These are phyloP conservation scores for Zophobas morio DNA, from an alignment of 1,140 invertebrate genomes.

Conservation along the genomic window DNA sequence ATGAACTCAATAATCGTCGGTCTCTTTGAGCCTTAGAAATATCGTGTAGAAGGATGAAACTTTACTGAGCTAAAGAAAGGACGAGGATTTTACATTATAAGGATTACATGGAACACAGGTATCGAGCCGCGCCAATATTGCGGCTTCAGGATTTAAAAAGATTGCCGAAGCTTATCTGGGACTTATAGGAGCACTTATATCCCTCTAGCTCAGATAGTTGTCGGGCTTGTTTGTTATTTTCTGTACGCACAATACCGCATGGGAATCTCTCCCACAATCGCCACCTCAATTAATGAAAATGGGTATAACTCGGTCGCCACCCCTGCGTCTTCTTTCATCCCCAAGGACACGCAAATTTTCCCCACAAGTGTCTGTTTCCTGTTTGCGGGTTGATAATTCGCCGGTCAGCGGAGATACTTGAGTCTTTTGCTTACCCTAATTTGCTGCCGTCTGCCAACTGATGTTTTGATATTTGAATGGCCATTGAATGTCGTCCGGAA, in stretches of 20 bases:
- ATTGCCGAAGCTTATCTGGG: conserved; percentile 62
- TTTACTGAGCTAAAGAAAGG: conserved; percentile 61
- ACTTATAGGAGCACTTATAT: conserved; percentile 58
- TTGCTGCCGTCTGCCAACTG: neutral
- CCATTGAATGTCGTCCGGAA: neutral
- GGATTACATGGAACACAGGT: conserved; percentile 63
- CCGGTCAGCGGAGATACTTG: neutral
- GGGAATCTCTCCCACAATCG: neutral
- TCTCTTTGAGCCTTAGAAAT: conserved; percentile 59
- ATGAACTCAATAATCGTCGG: conserved; percentile 62
- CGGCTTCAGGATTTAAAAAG: conserved; percentile 62
- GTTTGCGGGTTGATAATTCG: no score
- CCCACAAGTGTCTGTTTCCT: neutral
- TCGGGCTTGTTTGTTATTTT: conserved; percentile 49
- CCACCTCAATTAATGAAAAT: neutral
- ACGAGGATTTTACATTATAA: conserved; percentile 64
- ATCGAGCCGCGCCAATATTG: conserved; percentile 62
- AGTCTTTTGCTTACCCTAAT: neutral
- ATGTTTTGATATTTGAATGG: neutral
- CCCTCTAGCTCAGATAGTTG: conserved; percentile 53
- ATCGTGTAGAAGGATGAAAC: conserved; percentile 62
- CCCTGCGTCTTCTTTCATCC: neutral
- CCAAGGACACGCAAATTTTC: neutral
- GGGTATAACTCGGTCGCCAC: no score
- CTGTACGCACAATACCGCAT: neutral